Evolutionary conservation across 2,797 vertebrate genomes (phyloP).

Genomic region (Vultur gryphus): DNA sequence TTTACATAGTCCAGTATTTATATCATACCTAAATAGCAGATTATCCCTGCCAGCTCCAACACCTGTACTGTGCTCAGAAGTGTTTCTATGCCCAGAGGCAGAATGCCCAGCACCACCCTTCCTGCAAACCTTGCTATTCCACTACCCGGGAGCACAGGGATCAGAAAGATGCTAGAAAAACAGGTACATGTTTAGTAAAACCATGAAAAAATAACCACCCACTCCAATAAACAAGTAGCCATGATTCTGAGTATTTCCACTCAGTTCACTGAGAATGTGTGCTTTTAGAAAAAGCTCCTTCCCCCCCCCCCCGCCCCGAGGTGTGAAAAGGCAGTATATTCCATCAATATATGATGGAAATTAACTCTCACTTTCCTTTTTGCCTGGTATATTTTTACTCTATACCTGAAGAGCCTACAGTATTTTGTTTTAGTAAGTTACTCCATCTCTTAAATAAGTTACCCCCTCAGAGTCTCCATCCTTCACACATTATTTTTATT

Average conservation of each 20-base stretch:
- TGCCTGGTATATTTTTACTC: neutral
- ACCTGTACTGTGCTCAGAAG: neutral
- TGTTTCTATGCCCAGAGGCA: neutral
- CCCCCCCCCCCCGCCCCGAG: too few relatives aligned
- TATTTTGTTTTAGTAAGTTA: neutral
- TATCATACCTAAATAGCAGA: neutral
- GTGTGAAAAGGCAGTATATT: neutral
- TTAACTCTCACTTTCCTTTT: neutral
- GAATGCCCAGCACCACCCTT: neutral
- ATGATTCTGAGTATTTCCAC: neutral
- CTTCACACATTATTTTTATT: neutral
- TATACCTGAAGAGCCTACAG: neutral
- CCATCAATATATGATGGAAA: neutral
- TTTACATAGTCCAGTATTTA: neutral
- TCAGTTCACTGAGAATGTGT: neutral
- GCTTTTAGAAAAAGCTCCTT: neutral
- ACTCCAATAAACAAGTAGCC: neutral
- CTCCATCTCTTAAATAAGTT: neutral
- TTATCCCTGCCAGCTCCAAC: neutral
- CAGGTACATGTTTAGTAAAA: neutral
- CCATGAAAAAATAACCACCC: neutral
- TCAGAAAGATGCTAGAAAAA: neutral
- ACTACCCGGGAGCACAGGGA: neutral
- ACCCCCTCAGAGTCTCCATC: neutral
- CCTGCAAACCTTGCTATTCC: neutral